phyloP scores from a whole-genome alignment of 2,797 vertebrate species.

The Cuculus canorus region DNA sequence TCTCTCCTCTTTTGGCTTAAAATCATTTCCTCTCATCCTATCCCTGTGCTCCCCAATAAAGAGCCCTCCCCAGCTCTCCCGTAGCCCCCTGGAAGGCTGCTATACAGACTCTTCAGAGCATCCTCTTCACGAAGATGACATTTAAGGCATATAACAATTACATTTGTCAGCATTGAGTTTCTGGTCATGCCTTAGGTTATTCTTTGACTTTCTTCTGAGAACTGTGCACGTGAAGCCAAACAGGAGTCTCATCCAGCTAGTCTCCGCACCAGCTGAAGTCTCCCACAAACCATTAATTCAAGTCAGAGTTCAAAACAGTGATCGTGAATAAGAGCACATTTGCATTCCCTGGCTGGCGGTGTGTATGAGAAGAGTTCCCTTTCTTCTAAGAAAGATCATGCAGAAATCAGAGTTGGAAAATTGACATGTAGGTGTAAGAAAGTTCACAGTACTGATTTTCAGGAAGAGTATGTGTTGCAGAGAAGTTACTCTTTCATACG shows the following conservation, averaged over 20 bases:
- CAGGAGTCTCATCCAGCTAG: neutral
- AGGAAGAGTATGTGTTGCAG: neutral
- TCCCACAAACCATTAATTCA: neutral
- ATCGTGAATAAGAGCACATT: neutral
- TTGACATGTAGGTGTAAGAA: neutral
- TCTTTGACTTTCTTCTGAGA: neutral
- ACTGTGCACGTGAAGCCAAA: neutral
- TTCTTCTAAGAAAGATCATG: neutral
- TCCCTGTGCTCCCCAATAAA: no score
- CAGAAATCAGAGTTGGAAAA: neutral
- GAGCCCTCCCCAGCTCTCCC: no score
- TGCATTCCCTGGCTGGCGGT: neutral
- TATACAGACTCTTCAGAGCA: no score
- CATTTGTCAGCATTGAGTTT: neutral
- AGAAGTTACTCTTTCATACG: neutral
- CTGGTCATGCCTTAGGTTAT: neutral
- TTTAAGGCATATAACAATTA: neutral
- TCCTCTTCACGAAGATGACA: neutral
- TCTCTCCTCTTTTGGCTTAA: no score
- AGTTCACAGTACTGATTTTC: neutral
- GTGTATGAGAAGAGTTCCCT: neutral
- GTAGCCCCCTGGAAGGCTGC: no score
- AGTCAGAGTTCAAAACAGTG: neutral
- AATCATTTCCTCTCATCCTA: no score
- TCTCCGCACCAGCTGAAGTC: neutral